Percentiles rank a stretch among this genome's conserved stretches.
Conservation (phyloP, 2,888 invertebrate species). For the Drosophila fulvimacula region DNA sequence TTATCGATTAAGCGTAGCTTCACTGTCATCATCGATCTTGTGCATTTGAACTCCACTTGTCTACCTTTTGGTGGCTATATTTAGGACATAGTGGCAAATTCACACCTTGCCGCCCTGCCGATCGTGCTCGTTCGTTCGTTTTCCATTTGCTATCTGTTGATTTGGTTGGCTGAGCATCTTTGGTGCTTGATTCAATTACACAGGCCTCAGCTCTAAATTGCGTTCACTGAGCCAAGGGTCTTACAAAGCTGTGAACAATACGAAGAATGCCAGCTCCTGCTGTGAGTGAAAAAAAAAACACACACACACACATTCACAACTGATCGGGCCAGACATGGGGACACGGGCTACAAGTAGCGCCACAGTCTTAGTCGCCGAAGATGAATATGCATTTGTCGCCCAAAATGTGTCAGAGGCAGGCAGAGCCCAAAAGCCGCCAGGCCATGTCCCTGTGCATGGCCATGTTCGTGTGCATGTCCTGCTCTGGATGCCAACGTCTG, state of each 20-base stretch:
- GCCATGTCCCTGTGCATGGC: slow-evolving; percentile 23
- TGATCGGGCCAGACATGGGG: slow-evolving; percentile 59
- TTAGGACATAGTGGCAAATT: slow-evolving; percentile 30
- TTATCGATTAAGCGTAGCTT: neutral
- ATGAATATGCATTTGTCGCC: slow-evolving; percentile 66
- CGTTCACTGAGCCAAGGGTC: slow-evolving; percentile 42
- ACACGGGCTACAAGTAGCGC: slow-evolving; percentile 58
- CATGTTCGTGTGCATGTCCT: slow-evolving; percentile 53
- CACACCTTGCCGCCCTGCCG: slow-evolving; percentile 18
- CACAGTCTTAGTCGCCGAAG: slow-evolving; percentile 41
- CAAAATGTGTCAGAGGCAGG: slow-evolving; percentile 33
- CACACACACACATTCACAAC: slow-evolving; percentile 44
- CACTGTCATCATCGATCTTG: slow-evolving; percentile 10
- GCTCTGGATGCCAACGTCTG: slow-evolving; percentile 26
- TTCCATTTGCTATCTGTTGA: slow-evolving; percentile 10
- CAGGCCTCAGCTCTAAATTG: slow-evolving; percentile 56
- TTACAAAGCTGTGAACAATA: slow-evolving; percentile 59
- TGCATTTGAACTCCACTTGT: slow-evolving; percentile 2
- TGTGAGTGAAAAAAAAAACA: slow-evolving; percentile 26
- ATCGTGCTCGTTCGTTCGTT: neutral
- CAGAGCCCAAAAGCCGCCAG: slow-evolving; percentile 15
- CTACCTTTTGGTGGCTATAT: slow-evolving; percentile 5
- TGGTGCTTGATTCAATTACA: slow-evolving; percentile 61
- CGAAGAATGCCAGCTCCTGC: slow-evolving; percentile 57
- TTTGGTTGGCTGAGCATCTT: slow-evolving; percentile 11